phyloP scores from a whole-genome alignment of 2,797 vertebrate species.

The Acrossocheilus wenchowensis region DNA sequence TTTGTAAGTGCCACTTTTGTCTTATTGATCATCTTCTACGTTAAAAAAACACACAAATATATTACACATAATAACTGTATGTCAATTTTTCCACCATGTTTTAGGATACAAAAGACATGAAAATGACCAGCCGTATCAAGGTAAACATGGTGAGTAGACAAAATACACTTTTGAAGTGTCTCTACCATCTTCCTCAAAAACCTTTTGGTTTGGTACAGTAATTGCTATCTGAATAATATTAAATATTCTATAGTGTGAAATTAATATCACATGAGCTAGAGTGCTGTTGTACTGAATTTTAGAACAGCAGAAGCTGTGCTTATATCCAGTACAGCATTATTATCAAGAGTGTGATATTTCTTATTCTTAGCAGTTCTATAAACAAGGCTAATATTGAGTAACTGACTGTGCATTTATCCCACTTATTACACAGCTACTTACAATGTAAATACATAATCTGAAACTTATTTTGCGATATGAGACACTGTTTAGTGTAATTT shows the following conservation, averaged over 20 bases:
- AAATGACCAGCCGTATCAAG: slow-evolving; percentile 62
- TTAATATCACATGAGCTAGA: not conserved
- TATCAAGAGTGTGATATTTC: not conserved
- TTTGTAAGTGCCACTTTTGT: slow-evolving; percentile 69
- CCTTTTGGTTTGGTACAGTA: not conserved
- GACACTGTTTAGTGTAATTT: not conserved
- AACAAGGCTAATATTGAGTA: not conserved
- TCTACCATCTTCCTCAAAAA: not conserved
- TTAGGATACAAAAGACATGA: slow-evolving; percentile 73
- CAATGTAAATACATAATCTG: not conserved
- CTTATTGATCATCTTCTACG: not conserved
- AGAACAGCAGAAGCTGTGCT: not conserved
- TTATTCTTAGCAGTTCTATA: not conserved
- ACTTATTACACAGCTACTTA: not conserved
- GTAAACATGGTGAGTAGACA: slow-evolving; percentile 65
- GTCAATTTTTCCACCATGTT: not conserved
- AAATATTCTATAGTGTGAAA: not conserved
- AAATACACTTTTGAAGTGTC: not conserved
- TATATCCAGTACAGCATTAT: not conserved
- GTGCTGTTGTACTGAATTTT: not conserved
- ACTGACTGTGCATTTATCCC: not conserved
- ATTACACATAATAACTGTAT: not conserved
- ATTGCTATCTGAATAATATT: not conserved
- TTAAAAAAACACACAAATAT: not conserved
- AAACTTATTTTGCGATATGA: not conserved